Conservation (phyloP, 1,140 invertebrate species). For the Cydia strobilella region DNA sequence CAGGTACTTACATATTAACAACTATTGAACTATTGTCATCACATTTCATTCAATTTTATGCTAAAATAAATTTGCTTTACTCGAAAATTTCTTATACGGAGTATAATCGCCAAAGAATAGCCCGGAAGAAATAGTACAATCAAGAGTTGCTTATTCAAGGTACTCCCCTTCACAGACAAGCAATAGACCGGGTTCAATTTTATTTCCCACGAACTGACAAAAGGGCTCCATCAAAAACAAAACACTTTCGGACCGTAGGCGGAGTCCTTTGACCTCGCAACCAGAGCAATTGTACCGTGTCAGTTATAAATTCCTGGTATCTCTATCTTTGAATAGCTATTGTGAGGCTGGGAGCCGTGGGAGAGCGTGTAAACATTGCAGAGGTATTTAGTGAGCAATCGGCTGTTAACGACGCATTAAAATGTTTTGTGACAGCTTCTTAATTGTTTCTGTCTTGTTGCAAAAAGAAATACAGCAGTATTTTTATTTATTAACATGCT, state of each 20-base stretch:
- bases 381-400: slow-evolving; percentile 29
- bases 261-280: slow-evolving; percentile 31
- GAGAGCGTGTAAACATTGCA: slow-evolving; percentile 19
- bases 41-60: no score
- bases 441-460: slow-evolving; percentile 13
- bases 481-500: background rate
- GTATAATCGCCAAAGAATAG: background rate
- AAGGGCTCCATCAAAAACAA: slow-evolving; percentile 4
- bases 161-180: background rate
- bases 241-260: slow-evolving; percentile 1
- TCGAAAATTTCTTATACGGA: no score
- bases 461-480: background rate
- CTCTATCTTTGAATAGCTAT: slow-evolving; percentile 27
- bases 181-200: background rate
- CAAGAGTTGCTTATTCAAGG: background rate
- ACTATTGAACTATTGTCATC: no score
- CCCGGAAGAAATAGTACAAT: background rate
- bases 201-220: slow-evolving; percentile 8
- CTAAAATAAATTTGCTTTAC: no score
- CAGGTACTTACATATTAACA: no score
- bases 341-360: slow-evolving; percentile 25
- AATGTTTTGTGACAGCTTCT: slow-evolving; percentile 26
- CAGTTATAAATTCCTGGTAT: slow-evolving; percentile 28
- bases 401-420: slow-evolving; percentile 17
- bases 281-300: slow-evolving; percentile 22